A percentile compares a stretch with the other conserved stretches of the same genome.
These are phyloP conservation scores for Pelvicachromis taeniatus DNA, from an alignment of 2,113 vertebrate genomes.

Conservation along the genomic window DNA sequence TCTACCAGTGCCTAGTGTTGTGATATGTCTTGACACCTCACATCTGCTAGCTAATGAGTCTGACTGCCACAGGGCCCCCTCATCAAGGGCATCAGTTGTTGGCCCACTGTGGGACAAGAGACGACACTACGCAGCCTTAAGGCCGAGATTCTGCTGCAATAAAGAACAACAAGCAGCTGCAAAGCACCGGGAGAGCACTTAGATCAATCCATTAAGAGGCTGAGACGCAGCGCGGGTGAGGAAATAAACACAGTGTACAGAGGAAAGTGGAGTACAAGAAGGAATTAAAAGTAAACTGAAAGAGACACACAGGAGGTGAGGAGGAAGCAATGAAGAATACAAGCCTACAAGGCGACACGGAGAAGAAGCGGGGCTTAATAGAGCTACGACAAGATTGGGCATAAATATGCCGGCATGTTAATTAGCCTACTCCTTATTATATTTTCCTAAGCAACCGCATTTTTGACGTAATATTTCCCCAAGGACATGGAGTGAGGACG, in stretches of 20 bases:
- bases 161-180: slow-evolving; percentile 59
- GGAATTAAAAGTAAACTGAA: slow-evolving; percentile 51
- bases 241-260: slow-evolving; percentile 35
- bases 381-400: neutral
- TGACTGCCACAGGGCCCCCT: slow-evolving; percentile 22
- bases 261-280: slow-evolving; percentile 29
- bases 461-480: neutral
- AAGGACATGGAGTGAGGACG: slow-evolving; percentile 21
- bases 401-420: neutral
- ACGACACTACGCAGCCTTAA: slow-evolving; percentile 7
- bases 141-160: slow-evolving; percentile 38
- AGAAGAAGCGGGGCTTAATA: neutral
- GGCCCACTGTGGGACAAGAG: slow-evolving; percentile 20
- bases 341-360: neutral
- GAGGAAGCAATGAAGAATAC: neutral
- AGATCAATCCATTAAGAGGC: slow-evolving; percentile 57
- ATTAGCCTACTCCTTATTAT: neutral
- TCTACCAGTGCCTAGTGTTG: slow-evolving; percentile 33
- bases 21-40: slow-evolving; percentile 36
- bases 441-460: neutral
- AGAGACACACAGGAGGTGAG: slow-evolving; percentile 3
- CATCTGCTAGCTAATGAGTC: slow-evolving; percentile 59
- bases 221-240: slow-evolving; percentile 23
- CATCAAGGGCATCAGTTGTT: slow-evolving; percentile 48
- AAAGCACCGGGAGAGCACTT: slow-evolving; percentile 54